phyloP scores from a whole-genome alignment of 2,888 invertebrate species.

The Pterobdella sp. region DNA sequence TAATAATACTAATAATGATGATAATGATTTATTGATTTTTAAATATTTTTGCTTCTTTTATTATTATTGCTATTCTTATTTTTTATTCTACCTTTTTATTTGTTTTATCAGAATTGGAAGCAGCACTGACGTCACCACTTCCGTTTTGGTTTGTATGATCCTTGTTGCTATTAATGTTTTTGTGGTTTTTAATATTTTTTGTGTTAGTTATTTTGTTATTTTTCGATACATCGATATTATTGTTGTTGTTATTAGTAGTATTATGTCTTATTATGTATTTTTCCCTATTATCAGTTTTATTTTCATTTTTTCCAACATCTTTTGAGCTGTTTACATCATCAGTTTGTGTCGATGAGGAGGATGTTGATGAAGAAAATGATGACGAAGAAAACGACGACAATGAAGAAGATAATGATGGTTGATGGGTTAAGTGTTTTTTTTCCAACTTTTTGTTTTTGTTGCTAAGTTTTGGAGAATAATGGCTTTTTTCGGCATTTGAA shows the following conservation, averaged over 20 bases:
- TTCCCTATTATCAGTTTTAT: neutral
- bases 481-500: neutral
- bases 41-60: slow-evolving; percentile 8
- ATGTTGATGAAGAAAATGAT: slow-evolving; percentile 4
- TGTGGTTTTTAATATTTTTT: neutral
- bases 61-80: neutral
- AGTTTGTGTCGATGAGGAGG: neutral
- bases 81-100: neutral
- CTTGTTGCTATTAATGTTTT: neutral
- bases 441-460: neutral
- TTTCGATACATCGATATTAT: neutral
- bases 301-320: neutral
- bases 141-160: neutral
- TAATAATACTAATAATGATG: neutral
- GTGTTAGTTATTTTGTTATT: neutral
- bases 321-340: neutral
- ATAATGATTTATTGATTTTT: neutral
- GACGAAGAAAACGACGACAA: slow-evolving; percentile 5
- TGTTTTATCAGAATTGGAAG: neutral
- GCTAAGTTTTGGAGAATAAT: neutral
- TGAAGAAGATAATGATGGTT: slow-evolving; percentile 13
- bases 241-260: neutral
- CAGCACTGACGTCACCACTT: neutral
- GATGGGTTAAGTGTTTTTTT: neutral
- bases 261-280: neutral